phyloP scores from a whole-genome alignment of 2,113 vertebrate genomes.

The Serilophus lunatus region DNA sequence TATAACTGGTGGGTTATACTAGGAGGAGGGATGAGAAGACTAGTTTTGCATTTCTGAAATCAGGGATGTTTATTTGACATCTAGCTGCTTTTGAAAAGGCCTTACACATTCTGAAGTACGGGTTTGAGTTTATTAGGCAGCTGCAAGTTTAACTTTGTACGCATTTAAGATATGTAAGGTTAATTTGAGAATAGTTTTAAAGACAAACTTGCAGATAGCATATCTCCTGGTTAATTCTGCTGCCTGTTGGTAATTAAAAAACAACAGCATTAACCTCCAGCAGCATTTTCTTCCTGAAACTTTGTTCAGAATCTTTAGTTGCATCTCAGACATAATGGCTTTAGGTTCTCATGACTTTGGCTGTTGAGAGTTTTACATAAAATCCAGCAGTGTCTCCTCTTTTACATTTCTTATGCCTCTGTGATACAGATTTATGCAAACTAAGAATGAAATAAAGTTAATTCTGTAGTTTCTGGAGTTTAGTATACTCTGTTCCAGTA shows the following conservation, averaged over 20 bases:
- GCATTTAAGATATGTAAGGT: background rate
- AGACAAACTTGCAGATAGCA: background rate
- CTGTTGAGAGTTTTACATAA: background rate
- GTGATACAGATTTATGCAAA: slow-evolving; percentile 6
- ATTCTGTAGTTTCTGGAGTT: background rate
- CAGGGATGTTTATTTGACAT: background rate
- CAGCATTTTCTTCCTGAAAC: background rate
- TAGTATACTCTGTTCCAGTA: background rate
- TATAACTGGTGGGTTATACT: background rate
- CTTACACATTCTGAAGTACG: background rate
- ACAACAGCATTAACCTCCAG: background rate
- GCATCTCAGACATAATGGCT: background rate
- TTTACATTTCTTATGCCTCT: background rate
- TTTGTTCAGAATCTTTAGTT: background rate
- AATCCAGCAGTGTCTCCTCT: background rate
- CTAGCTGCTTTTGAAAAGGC: background rate
- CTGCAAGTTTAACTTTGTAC: background rate
- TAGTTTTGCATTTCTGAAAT: background rate
- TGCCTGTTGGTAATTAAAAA: background rate
- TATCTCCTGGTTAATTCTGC: background rate
- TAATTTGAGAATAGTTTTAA: background rate
- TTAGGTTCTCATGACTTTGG: background rate
- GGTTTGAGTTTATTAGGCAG: background rate
- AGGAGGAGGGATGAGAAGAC: background rate
- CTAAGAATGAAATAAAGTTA: background rate